phyloP scores from a whole-genome alignment of 1,140 invertebrate genomes.

The Trichonephila inaurata region DNA sequence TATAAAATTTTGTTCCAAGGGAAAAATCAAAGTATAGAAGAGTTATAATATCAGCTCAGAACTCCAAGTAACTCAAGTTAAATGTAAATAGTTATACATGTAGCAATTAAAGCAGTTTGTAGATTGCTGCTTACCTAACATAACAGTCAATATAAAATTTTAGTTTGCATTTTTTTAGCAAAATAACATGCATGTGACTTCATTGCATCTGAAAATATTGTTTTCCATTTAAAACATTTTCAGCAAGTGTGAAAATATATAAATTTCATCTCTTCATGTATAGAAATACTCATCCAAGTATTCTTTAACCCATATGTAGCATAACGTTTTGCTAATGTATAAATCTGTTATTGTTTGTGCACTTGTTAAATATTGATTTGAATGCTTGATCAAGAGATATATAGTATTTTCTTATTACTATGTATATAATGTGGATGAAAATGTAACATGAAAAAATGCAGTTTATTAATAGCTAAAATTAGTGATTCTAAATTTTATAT shows the following conservation, averaged over 20 bases:
- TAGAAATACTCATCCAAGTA: background rate
- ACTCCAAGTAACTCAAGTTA: background rate
- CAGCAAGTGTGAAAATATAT: too few species aligned
- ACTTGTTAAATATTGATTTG: background rate
- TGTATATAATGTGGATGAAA: constrained; percentile 12
- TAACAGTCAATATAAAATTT: too few species aligned
- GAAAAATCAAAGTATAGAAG: constrained; percentile 1
- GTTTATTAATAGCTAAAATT: background rate
- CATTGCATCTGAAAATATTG: too few species aligned
- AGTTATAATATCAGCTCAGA: background rate
- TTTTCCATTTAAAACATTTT: too few species aligned
- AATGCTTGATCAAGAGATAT: background rate
- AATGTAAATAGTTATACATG: background rate
- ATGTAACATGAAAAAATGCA: background rate
- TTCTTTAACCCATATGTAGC: background rate
- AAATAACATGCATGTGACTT: too few species aligned
- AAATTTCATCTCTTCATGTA: background rate
- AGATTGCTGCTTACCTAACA: too few species aligned
- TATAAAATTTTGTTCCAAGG: background rate
- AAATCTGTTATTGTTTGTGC: constrained; percentile 7
- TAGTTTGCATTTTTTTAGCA: too few species aligned
- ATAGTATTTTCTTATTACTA: constrained; percentile 15
- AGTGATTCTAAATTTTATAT: constrained; percentile 22
- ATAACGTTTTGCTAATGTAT: background rate
- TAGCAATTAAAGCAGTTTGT: too few species aligned